A percentile compares a stretch with the other conserved stretches of the same genome.
phyloP scores from a whole-genome alignment of 1,140 invertebrate species.

The Ceratosolen fusciceps region DNA sequence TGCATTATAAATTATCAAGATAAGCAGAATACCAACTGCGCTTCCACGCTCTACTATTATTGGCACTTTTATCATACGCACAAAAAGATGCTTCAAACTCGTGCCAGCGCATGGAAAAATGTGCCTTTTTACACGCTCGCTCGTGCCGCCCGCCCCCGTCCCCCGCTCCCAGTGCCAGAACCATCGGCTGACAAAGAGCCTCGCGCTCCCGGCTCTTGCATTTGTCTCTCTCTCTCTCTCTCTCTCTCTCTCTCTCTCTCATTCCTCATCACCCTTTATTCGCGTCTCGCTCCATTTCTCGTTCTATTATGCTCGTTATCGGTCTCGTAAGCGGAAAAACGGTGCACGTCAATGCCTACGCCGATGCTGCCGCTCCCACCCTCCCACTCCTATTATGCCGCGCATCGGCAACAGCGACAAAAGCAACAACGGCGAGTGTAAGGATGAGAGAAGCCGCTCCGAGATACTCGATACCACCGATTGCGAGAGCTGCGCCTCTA shows the following conservation, averaged over 20 bases:
- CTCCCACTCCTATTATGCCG: no score
- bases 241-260: conserved; percentile 35
- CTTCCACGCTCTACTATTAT: background rate
- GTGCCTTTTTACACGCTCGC: background rate
- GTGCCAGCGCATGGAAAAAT: background rate
- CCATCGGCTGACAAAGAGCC: no score
- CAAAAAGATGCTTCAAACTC: conserved; percentile 11
- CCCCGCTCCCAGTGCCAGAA: background rate
- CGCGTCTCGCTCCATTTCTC: conserved; percentile 34
- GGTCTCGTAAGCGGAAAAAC: conserved; percentile 42
- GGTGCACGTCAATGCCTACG: conserved; percentile 32
- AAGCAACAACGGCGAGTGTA: background rate
- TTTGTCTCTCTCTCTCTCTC: conserved; percentile 4
- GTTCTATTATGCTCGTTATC: conserved; percentile 30
- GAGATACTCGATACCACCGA: background rate
- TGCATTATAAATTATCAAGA: no score
- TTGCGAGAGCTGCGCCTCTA: background rate
- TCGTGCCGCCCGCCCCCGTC: no score
- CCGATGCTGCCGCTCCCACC: background rate
- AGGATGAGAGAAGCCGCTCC: background rate
- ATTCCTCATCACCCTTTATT: conserved; percentile 28
- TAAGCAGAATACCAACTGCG: no score
- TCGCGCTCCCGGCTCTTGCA: no score
- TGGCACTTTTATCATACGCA: conserved; percentile 3
- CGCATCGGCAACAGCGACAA: background rate